Conservation (phyloP, 2,888 invertebrate species). For the Lasioglossum pauxillum region DNA sequence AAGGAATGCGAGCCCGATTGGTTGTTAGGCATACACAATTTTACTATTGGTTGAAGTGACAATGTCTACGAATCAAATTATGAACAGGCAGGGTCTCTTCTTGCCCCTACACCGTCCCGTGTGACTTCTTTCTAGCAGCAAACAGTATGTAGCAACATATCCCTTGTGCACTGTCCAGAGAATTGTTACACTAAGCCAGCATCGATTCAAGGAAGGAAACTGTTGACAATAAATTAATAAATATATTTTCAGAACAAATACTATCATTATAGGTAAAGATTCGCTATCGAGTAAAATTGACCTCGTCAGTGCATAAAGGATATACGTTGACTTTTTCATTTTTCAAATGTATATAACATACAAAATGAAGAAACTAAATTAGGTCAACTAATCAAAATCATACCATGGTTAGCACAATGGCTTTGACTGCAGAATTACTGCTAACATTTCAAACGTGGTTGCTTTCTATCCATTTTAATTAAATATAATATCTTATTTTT, state of each 20-base stretch:
- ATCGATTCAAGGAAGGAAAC: neutral
- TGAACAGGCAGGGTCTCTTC: neutral
- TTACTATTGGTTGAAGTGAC: neutral
- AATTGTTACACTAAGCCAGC: neutral
- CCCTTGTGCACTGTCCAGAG: neutral
- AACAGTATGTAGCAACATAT: neutral
- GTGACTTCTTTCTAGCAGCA: neutral
- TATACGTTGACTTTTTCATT: neutral
- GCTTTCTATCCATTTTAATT: neutral
- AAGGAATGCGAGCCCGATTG: neutral
- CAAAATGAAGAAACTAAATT: neutral
- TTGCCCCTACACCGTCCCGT: neutral
- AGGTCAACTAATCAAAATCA: neutral
- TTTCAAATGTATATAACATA: neutral
- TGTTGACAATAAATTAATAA: neutral
- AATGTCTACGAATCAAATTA: neutral
- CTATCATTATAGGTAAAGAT: neutral
- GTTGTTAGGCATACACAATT: neutral
- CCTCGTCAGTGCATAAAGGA: neutral
- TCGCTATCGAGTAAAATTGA: neutral
- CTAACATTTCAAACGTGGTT: neutral
- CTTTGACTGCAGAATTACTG: neutral
- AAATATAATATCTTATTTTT: neutral
- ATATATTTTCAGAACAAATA: neutral
- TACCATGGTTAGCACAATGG: neutral